Conservation (phyloP, 2,797 vertebrate genomes). For the Threskiornis aethiopicus region DNA sequence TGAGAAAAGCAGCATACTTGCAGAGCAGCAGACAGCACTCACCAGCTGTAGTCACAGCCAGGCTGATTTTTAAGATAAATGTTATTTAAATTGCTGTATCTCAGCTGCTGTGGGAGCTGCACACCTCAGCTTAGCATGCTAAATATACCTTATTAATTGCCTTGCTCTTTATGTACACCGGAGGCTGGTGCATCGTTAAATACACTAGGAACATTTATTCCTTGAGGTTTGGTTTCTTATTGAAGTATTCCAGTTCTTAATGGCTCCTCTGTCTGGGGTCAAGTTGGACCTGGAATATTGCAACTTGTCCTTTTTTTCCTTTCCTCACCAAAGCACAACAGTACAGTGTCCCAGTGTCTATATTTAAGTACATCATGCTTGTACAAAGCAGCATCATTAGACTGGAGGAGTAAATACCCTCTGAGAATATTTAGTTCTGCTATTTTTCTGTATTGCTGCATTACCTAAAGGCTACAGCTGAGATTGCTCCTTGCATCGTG, state of each 20-base stretch:
- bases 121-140: conserved; percentile 48
- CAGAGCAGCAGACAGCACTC: not conserved
- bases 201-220: not conserved
- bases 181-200: conserved; percentile 17
- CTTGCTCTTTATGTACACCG: conserved; percentile 35
- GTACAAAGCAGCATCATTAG: accelerated
- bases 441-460: not conserved
- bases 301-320: not conserved
- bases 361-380: accelerated
- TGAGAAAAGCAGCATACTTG: not conserved
- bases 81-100: conserved; percentile 55
- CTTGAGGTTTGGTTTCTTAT: conserved; percentile 2
- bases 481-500: not conserved
- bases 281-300: not conserved
- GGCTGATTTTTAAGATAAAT: conserved; percentile 59
- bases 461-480: not conserved
- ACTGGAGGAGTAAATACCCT: not conserved
- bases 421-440: not conserved
- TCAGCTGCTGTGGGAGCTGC: conserved; percentile 47
- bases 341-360: not conserved
- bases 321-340: not conserved
- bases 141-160: conserved; percentile 70
- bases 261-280: not conserved
- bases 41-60: conserved; percentile 21
- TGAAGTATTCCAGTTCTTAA: not conserved